Base-by-base conservation (phyloP, 2,113 vertebrate species). In the Gallinago paraguaiae region DNA sequence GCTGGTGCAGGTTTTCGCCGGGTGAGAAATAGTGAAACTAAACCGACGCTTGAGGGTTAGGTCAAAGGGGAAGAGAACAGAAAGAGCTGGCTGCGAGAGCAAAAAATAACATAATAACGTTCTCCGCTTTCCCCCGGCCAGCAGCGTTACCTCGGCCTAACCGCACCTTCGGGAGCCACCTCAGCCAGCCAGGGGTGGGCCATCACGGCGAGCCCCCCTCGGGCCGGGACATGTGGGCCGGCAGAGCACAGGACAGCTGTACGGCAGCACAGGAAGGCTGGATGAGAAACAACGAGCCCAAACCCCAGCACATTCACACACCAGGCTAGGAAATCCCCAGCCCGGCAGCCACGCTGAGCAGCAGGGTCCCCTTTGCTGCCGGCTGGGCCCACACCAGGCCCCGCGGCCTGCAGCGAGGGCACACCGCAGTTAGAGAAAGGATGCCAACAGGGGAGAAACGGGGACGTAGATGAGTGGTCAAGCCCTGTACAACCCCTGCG, bases 131-230 rank as follows among this genome's bases (percentile, higher is more conserved):
- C 68, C 57, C 11, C 30, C 2, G 3, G 74, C 27, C 65, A 70
- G 35, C 68, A 74, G 81, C 6, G 7, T 14, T 11, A 43, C 22
- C 27, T 50, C 1, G 0, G 30, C 6, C 1, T 7, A 31, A 54
- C 35, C 60, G 43, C 45, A 60, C 43, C 80, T 81, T 19, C 9
- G 48, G 46, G 35, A 81, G 35, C 17, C 59, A n/a, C 6, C 33
- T 78, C 39, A 31, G 13, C 18, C 65, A 86, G 79, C 33, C 23
- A 33, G 31, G 57, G 45, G 13, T 59, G 28, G 76, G 87, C 57
- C 67, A 77, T 8, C 48, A 8, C 54, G 74, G 78, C 31, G 7
- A 48, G 37, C 13, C 46, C 31, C 81, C 61, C 71, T 50, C 3
- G 0, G 28, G 53, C 2, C 2, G 87, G 61, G 65, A 17, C 28